Conservation (phyloP, 2,888 invertebrate genomes). For the Noctua comes region DNA sequence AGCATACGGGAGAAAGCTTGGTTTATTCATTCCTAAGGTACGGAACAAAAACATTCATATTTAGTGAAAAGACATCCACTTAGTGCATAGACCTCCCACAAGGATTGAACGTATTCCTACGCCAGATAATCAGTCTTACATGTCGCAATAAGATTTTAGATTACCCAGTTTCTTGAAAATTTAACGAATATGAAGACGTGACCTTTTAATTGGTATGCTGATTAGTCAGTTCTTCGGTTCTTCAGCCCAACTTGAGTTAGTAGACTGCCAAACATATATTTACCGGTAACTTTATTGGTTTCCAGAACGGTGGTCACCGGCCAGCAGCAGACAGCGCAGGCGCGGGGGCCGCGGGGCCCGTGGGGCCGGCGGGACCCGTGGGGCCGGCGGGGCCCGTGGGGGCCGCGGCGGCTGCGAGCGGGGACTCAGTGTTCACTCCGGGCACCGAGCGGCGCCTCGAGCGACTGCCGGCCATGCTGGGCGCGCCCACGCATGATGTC, state of each 20-base stretch:
- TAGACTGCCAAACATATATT: conserved; percentile 12
- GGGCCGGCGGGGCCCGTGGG: conserved; percentile 43
- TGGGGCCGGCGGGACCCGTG: conserved; percentile 3
- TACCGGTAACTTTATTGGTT: conserved; percentile 3
- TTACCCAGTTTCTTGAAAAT: not conserved
- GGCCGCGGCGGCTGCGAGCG: conserved; percentile 63
- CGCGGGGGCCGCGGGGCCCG: conserved; percentile 15
- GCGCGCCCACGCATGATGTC: conserved; percentile 91
- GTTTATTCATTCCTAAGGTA: conserved; percentile 89
- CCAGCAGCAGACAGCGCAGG: conserved; percentile 63
- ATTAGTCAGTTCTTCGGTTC: not conserved
- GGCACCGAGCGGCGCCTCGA: conserved; percentile 87
- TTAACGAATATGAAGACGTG: not conserved
- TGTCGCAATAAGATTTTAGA: not conserved
- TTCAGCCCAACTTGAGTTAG: not conserved
- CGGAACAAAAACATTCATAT: not conserved
- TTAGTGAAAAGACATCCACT: not conserved
- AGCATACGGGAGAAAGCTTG: conserved; percentile 86
- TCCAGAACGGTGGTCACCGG: conserved; percentile 76
- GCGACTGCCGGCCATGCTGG: conserved; percentile 86
- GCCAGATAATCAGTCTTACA: not conserved
- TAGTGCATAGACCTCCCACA: not conserved
- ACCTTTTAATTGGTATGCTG: not conserved
- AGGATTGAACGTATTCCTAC: not conserved
- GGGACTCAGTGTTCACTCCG: conserved; percentile 80